Base-by-base conservation (phyloP, 2,113 vertebrate species). In the Urocolius indicus region DNA sequence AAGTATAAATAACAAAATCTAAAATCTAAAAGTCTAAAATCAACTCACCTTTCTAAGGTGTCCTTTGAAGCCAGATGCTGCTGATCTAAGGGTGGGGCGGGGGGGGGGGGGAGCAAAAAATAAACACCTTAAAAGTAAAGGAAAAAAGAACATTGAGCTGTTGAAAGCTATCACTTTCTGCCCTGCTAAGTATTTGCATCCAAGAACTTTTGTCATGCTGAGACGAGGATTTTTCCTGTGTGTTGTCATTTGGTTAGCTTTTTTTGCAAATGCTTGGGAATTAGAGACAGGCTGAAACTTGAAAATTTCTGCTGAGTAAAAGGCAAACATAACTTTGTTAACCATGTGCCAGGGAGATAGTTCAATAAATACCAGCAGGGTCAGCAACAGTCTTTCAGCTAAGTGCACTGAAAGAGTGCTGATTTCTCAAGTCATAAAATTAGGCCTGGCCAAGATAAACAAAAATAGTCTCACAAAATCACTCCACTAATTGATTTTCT, bases 271-370 rank as follows among this genome's bases (percentile, higher is more conserved):
- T 62, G n/a, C 77, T 94, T 67, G 29, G 52, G 52, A 95, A 96
- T 95, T 87, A 87, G 45, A 96, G 34, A 45, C 49, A 87, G 67
- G 36, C 36, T 95, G 67, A 82, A 92, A 82, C 86, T 69, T 86
- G 30, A 52, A 67, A 62, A 69, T 62, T 96, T 95, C 52, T 95
- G 93, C 94, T 94, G 94, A 95, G 69, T 66, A 84, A 92, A 89
- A 96, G 36, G 73, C 48, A 94, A 96, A 78, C 6, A 1, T 74
- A 93, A 66, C 77, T 93, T 90, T 38, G 59, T 63, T 94, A 87
- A 59, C 66, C 27, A 20, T 87, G 71, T 82, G n/a, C 68, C 16
- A 5, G 34, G 49, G 62, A 81, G 49, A 5, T 55, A 69, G 45
- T 32, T 72, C 55, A 72, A 23, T 6, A 89, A n/a, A 79, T 95